phyloP scores from a whole-genome alignment of 2,113 vertebrate species.

The Phyllopteryx taeniolatus region DNA sequence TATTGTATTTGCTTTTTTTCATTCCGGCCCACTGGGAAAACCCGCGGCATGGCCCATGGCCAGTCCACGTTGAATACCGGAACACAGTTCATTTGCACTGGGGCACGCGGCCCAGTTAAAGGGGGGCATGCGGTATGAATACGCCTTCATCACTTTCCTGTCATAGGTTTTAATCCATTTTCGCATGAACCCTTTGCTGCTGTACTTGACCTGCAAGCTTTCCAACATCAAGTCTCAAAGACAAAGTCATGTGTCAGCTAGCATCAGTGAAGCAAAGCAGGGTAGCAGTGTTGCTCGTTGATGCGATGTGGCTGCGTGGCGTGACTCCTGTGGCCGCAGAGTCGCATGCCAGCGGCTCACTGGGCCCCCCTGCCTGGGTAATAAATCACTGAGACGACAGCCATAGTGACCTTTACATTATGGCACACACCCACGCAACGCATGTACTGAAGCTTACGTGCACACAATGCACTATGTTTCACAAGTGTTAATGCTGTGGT shows the following conservation, averaged over 20 bases:
- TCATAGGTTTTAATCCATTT: constrained; percentile 63
- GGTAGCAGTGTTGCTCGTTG: constrained; percentile 60
- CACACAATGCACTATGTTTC: constrained; percentile 15
- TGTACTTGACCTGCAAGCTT: constrained; percentile 56
- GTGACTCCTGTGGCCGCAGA: constrained; percentile 50
- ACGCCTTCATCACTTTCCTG: constrained; percentile 26
- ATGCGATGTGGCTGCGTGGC: constrained; percentile 47
- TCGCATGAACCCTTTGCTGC: constrained; percentile 55
- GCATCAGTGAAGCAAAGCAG: constrained; percentile 57
- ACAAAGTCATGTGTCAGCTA: constrained; percentile 66
- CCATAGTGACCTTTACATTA: constrained; percentile 53
- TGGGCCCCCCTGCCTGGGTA: constrained; percentile 37
- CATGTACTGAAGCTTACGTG: constrained; percentile 8
- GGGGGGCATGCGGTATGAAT: no score
- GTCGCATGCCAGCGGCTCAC: constrained; percentile 36
- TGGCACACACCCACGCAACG: constrained; percentile 27
- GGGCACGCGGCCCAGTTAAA: no score
- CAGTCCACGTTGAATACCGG: no score
- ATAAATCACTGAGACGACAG: constrained; percentile 73
- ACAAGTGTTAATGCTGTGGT: background rate
- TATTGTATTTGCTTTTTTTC: no score
- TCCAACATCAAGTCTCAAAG: constrained; percentile 48
- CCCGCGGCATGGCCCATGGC: no score
- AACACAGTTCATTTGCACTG: no score
- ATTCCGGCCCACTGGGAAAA: no score